Base-by-base conservation (phyloP, 1,140 invertebrate species). In the Sitobion miscanthi region DNA sequence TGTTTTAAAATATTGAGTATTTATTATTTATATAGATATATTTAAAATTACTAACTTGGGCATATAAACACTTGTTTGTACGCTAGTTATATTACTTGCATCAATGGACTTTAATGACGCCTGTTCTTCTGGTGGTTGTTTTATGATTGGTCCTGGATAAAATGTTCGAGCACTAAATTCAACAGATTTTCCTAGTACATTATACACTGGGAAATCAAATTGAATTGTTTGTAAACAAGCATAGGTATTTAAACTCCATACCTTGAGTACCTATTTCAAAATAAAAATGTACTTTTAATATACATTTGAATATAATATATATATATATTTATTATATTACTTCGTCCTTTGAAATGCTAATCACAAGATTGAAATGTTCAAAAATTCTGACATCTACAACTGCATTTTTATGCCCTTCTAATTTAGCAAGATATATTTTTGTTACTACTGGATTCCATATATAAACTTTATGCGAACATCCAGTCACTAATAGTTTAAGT, bases 211-310 rank as follows among this genome's bases (percentile, higher is more conserved):
- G 94, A 96, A 96, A 82, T 95, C 95, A 11, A 96, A 94, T 91
- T 95, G 95, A 14, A 96, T 94, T 0, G 95, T 95, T 94, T 96
- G 96, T 17, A 96, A 94, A 62, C 96, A 95, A 62, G 94, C 95
- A 62, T 96, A 95, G 93, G 96, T 96, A 93, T 95, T 95, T 52
- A 96, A 93, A 90, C 96, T 95, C 96, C 96, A 96, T 38, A 96
- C 95, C 94, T 96, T 95, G 4, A 96, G 54, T 30, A 94, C 94
- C 96, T 96, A 94, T 2, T 94, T 77, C 5, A n/a, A 54, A 38
- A 49, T 4, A 35, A 47, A 69, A 35, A 38, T 47, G 0, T 11
- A 85, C 25, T 87, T 87, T 23, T n/a, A 87, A 49, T 21, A 49
- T 52, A 35, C 4, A 35, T 88, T 52, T 88, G 3, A 35, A 35